These are phyloP conservation scores for Anthophora plumipes DNA, from an alignment of 2,888 invertebrate genomes.

Conservation along the genomic window DNA sequence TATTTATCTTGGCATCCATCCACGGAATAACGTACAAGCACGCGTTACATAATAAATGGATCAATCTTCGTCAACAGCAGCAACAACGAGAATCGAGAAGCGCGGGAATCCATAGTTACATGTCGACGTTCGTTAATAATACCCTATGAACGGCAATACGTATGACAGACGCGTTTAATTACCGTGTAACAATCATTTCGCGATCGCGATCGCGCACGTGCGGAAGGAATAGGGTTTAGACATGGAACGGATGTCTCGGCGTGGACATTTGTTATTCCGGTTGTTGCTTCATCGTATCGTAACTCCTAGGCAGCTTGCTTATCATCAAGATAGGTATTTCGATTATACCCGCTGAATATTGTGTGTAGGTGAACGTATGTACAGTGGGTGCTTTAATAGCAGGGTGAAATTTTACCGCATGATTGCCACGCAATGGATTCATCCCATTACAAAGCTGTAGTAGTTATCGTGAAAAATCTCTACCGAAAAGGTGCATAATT, in stretches of 20 bases:
- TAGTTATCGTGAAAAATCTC: conserved; percentile 50
- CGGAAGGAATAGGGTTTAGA: conserved; percentile 56
- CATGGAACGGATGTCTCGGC: conserved; percentile 59
- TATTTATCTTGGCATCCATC: conserved; percentile 41
- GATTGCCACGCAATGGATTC: conserved; percentile 56
- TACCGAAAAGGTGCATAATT: conserved; percentile 61
- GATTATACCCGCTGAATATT: conserved; percentile 65
- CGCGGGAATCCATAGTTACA: conserved; percentile 33
- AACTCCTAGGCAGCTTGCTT: conserved; percentile 66
- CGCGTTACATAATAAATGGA: conserved; percentile 74
- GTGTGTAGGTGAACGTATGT: not conserved
- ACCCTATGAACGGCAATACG: conserved; percentile 12
- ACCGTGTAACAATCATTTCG: conserved; percentile 58
- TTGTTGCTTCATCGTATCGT: conserved; percentile 69
- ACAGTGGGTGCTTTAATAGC: conserved; percentile 61
- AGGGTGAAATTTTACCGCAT: conserved; percentile 47
- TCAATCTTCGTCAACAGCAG: conserved; percentile 72
- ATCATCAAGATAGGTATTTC: conserved; percentile 69
- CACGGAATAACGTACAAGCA: conserved; percentile 68
- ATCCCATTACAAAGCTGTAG: conserved; percentile 55
- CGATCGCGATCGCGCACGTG: conserved; percentile 32
- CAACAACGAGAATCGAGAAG: conserved; percentile 62
- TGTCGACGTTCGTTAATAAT: conserved; percentile 15
- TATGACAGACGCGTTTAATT: conserved; percentile 29
- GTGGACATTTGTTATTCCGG: conserved; percentile 68